Base-by-base conservation (phyloP, 2,113 vertebrate genomes). In the Paracanthobrama guichenoti region DNA sequence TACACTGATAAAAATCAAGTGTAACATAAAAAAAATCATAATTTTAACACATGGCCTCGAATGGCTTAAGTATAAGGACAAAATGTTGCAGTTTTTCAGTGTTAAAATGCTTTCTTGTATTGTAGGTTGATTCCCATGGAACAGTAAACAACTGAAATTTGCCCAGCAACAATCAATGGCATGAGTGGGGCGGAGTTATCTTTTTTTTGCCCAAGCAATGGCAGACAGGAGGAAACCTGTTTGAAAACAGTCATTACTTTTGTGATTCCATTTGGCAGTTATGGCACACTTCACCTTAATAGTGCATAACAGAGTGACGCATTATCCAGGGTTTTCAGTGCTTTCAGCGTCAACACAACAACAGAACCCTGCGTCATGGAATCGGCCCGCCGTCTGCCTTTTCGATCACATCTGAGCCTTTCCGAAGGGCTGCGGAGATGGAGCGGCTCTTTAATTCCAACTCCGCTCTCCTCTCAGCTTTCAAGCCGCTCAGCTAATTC, bases 401-500 rank as follows among this genome's bases (percentile, higher is more conserved):
- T 76, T 26, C 59, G 55, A 84, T 84, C 69, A 73, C 59, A 79
- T 76, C 75, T 26, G 53, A 74, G 82, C 67, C 26, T 84, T 87
- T 84, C 35, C n/a, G 22, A 85, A 88, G 75, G 59, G 57, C 39
- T 59, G 46, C 26, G 20, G 64, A 60, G 72, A 81, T 42, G 46
- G 39, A 55, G 44, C 74, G 26, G 48, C 83, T 87, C 81, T 82
- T 87, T 76, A 85, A 79, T 88, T 87, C 39, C 18, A 39, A 50
- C 60, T 83, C 80, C 73, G 86, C 73, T 83, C 60, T 75, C 80
- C 66, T 87, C 88, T 89, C 84, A 85, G 84, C 87, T 90, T 89
- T 90, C 87, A 89, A 88, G 85, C 83, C 78, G 69, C 87, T 84
- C 22, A 81, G 66, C 88, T 90, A 90, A 91, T 90, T 90, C 89